phyloP scores from a whole-genome alignment of 2,888 invertebrate genomes.

The Microctonus hyperodae region DNA sequence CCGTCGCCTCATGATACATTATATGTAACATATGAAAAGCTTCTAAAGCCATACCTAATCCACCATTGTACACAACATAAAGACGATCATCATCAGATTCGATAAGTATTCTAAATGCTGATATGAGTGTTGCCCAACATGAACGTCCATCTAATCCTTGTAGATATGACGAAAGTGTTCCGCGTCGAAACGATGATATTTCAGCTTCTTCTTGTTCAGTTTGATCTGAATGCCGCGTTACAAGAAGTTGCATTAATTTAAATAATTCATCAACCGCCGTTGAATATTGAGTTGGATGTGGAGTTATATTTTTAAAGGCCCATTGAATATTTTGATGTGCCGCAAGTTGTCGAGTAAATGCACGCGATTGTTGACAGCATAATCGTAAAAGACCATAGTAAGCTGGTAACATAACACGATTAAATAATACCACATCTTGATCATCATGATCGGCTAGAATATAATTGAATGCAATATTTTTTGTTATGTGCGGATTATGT shows the following conservation, averaged over 20 bases:
- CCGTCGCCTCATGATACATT: slow-evolving; percentile 93
- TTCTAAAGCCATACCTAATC: slow-evolving; percentile 73
- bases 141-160: slow-evolving; percentile 89
- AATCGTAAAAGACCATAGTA: slow-evolving; percentile 88
- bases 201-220: slow-evolving; percentile 80
- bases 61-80: slow-evolving; percentile 89
- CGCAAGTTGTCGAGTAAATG: slow-evolving; percentile 86
- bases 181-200: slow-evolving; percentile 84
- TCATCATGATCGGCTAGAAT: slow-evolving; percentile 96
- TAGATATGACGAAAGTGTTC: slow-evolving; percentile 87
- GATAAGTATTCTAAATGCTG: slow-evolving; percentile 82
- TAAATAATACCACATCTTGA: slow-evolving; percentile 93
- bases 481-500: slow-evolving; percentile 85
- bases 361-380: slow-evolving; percentile 87
- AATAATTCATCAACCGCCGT: slow-evolving; percentile 91
- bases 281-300: slow-evolving; percentile 93
- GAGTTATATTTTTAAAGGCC: slow-evolving; percentile 96
- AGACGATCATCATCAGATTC: slow-evolving; percentile 89
- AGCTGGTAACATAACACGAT: slow-evolving; percentile 92
- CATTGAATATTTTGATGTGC: slow-evolving; percentile 95
- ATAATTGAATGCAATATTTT: slow-evolving; percentile 96
- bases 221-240: slow-evolving; percentile 81
- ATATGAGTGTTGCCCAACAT: slow-evolving; percentile 93
- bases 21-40: slow-evolving; percentile 90
- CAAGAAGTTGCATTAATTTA: slow-evolving; percentile 88